Percentiles rank a stretch among this genome's conserved stretches.
Conservation (phyloP, 2,888 invertebrate genomes). For the Odontothrips loti region DNA sequence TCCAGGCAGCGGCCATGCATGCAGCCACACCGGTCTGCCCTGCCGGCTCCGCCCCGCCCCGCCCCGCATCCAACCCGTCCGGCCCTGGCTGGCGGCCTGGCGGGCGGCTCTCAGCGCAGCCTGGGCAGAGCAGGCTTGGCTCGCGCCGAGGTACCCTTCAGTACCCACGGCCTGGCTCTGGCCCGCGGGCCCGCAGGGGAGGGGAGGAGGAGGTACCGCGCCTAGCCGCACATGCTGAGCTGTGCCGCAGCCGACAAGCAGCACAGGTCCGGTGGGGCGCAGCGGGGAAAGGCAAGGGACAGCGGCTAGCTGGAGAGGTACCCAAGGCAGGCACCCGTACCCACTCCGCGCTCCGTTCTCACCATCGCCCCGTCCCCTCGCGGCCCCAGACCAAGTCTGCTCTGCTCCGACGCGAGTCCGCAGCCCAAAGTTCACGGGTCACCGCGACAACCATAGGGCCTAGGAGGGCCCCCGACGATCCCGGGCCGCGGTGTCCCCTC, state of each 20-base stretch:
- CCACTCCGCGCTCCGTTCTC: not conserved
- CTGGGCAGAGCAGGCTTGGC: not conserved
- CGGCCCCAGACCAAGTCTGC: no score
- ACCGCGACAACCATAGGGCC: no score
- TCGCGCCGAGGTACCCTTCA: no score
- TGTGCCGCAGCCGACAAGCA: not conserved
- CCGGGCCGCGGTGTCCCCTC: no score
- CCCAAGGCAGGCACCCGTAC: not conserved
- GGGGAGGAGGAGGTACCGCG: not conserved
- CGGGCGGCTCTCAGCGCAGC: no score
- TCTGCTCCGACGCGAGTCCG: no score
- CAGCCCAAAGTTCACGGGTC: no score
- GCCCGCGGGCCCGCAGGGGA: not conserved
- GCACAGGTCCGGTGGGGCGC: not conserved
- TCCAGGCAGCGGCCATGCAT: not conserved
- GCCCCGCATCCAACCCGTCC: not conserved
- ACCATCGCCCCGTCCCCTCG: conserved; percentile 2
- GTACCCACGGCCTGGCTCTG: not conserved
- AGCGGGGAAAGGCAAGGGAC: not conserved
- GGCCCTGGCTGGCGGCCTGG: not conserved
- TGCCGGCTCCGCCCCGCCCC: not conserved
- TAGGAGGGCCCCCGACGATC: no score
- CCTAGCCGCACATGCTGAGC: not conserved
- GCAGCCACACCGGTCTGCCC: not conserved
- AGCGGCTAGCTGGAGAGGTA: not conserved